A percentile compares a stretch with the other conserved stretches of the same genome.
Conservation (phyloP, 35 echinoderm and acorn worm genomes). For the Heliocidaris erythrogramma region DNA sequence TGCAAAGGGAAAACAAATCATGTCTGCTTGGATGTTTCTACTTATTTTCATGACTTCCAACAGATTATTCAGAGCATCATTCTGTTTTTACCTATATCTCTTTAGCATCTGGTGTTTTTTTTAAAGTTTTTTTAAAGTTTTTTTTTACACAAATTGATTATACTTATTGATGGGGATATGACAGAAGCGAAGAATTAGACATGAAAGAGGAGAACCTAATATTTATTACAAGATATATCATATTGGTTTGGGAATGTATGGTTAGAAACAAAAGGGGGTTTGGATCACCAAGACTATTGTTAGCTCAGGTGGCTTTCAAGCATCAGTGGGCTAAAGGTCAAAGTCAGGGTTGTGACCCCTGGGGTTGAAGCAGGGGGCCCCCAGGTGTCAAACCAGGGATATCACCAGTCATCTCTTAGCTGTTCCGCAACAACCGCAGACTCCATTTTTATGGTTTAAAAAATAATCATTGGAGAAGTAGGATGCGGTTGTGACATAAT, state of each 20-base stretch:
- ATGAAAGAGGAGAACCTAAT: neutral
- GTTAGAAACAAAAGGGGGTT: neutral
- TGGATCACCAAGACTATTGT: neutral
- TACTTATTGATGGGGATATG: neutral
- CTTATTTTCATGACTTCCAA: neutral
- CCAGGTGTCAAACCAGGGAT: neutral
- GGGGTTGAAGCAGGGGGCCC: neutral
- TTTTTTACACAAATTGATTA: neutral
- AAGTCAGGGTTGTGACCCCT: neutral
- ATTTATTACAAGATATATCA: neutral
- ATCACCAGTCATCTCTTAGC: neutral
- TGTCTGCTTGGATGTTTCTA: too few species aligned
- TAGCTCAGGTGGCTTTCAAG: neutral
- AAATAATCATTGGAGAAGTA: neutral
- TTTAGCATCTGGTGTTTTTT: neutral
- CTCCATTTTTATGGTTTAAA: neutral
- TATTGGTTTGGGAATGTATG: neutral
- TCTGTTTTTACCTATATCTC: neutral
- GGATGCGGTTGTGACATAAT: neutral
- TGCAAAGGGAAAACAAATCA: neutral
- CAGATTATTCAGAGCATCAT: neutral
- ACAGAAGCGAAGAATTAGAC: too few species aligned
- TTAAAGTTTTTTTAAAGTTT: too few species aligned
- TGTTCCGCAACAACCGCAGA: neutral
- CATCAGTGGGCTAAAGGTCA: conserved; percentile 1